Base-by-base conservation (phyloP, 2,888 invertebrate genomes). In the Byasa hedistus region DNA sequence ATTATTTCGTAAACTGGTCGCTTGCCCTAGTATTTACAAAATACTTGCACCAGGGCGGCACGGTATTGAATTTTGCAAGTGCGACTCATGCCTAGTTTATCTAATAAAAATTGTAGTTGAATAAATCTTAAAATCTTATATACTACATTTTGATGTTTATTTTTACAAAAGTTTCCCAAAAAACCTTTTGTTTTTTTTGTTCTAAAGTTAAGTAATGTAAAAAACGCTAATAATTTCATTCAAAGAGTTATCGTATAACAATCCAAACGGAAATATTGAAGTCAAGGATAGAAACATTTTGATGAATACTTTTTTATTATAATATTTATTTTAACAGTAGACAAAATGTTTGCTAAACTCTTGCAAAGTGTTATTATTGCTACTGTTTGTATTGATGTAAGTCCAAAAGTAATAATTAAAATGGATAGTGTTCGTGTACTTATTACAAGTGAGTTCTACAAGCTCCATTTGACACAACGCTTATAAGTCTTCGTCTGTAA, bases 101-200 rank as follows among this genome's bases (percentile, higher is more conserved):
- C 44, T 22, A 57, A 58, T 44, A 44, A 17, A 22, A 44, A 4
- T 17, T 48, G 7, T 48, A 48, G 17, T 32, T 5, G 51, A 24
- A 60, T 60, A 61, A 21, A 22, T 22, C 21, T 24, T 58, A 64
- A 54, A 52, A 57, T 17, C 4, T 24, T 27, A 44, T 51, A 32
- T 27, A 12, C 39, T 56, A 44, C n/a, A 8, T 27, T 62, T 27
- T 51, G 51, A 54, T 3, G 12, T 19, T 54, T 12, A n/a, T 21
- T 51, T 63, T 64, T 52, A 52, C 57, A 64, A 64, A 64, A 57
- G 58, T 58, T 58, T 64, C 23, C 24, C 57, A 57, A 51, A n/a
- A 54, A 32, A n/a, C 10, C 21, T 52, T 24, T 54, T 10, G 48
- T n/a, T 19, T 19, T 19, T 15, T 39, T 15, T 39, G 1, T n/a